These are phyloP conservation scores for Sialis lutaria DNA, from an alignment of 2,888 invertebrate species.

Conservation along the genomic window DNA sequence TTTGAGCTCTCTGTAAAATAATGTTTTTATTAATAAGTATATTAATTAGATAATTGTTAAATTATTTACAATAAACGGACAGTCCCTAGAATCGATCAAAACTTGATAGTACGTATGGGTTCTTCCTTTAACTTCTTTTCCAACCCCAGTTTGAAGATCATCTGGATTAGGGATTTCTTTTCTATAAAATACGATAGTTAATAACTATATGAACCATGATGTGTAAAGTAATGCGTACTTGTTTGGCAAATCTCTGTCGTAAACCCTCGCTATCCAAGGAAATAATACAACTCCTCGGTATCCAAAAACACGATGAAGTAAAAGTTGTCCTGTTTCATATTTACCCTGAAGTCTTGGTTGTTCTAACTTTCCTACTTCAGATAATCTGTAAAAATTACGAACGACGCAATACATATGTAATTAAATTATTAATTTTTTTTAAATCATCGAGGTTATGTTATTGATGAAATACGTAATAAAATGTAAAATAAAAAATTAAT, in stretches of 20 bases:
- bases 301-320: conserved; percentile 91
- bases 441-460: neutral
- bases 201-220: neutral
- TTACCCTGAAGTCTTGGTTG: conserved; percentile 71
- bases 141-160: conserved; percentile 29
- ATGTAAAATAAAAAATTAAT: neutral
- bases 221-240: conserved; percentile 12
- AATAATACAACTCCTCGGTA: conserved; percentile 94
- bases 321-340: conserved; percentile 91
- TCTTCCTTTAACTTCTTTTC: conserved; percentile 76
- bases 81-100: conserved; percentile 90
- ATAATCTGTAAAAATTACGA: conserved; percentile 43
- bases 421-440: too few species aligned
- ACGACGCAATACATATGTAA: too few species aligned
- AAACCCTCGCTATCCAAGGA: conserved; percentile 91
- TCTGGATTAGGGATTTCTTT: conserved; percentile 15
- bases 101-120: conserved; percentile 96
- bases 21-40: conserved; percentile 1
- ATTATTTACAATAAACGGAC: conserved; percentile 79
- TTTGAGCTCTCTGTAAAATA: conserved; percentile 75
- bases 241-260: conserved; percentile 74
- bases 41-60: neutral
- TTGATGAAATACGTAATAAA: neutral
- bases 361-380: conserved; percentile 87
- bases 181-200: neutral